Base-by-base conservation (phyloP, 2,888 invertebrate species). In the Belgica antarctica region DNA sequence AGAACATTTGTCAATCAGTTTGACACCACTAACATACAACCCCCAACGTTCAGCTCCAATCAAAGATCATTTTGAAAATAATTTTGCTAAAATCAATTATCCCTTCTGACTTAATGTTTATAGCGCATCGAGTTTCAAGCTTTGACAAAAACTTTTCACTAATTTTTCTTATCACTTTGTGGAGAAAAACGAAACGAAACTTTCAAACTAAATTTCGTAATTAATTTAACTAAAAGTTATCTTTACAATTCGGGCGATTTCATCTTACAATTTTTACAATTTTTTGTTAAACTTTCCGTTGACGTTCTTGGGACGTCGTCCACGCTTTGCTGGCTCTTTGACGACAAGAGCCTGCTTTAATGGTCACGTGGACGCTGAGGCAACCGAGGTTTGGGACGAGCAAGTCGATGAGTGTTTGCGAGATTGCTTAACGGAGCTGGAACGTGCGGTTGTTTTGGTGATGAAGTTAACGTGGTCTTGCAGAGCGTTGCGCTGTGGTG, bases 341-440 rank as follows among this genome's bases (percentile, higher is more conserved):
- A 27, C 36, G 41, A 8, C n/a, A 19, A 41, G n/a, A 65, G 46
- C 24, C 17, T 10, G 7, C 17, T 27, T 46, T n/a, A 12, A n/a
- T 25, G 57, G 68, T 68, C 68, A 68, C 57, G 68, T 68, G 5
- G 57, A 57, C 8, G 66, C 19, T 52, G 66, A 66, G 19, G 68
- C 24, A 27, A 57, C 7, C 1, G 68, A 68, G n/a, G 65, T 27
- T 7, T 31, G 46, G 8, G 68, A 68, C 15, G 68, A 68, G 57
- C 68, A 57, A n/a, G 68, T 68, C 19, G 68, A 68, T 2, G 68
- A 68, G 27, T 15, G 57, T 34, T 68, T 68, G 2, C 68, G 52
- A 12, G 22, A 31, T 34, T 68, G 25, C 47, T 57, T 68, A 1
- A 65, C n/a, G 10, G 24, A 15, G 47, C 10, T 36, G 4, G 27